These are phyloP conservation scores for Etheostoma spectabile DNA, from an alignment of 2,113 vertebrate species.

Conservation along the genomic window DNA sequence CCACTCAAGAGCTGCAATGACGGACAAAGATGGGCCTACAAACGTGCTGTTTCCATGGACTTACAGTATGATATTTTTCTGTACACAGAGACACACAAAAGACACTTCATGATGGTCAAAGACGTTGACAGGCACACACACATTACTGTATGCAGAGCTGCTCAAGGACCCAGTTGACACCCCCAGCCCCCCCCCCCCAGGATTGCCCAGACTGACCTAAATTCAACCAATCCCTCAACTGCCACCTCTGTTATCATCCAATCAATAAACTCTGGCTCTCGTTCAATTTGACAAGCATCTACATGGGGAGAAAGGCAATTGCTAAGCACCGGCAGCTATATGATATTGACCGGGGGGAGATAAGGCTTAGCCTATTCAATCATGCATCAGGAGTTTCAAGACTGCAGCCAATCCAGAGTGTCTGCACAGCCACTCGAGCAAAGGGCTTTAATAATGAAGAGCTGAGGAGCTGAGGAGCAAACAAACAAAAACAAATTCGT, in stretches of 20 bases:
- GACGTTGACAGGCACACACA: neutral
- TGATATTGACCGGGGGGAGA: constrained; percentile 82
- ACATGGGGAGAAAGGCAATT: constrained; percentile 79
- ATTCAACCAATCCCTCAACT: constrained; percentile 65
- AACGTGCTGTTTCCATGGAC: neutral
- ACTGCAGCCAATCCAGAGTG: constrained; percentile 67
- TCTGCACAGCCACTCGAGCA: constrained; percentile 62
- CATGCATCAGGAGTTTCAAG: constrained; percentile 75
- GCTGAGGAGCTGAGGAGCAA: constrained; percentile 47
- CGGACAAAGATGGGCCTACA: neutral
- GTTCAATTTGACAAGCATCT: constrained; percentile 86
- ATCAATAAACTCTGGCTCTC: constrained; percentile 82
- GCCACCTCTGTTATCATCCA: constrained; percentile 82
- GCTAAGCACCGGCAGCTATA: constrained; percentile 80
- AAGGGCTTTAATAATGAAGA: constrained; percentile 71
- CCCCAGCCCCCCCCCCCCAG: too few species aligned
- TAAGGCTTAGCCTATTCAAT: constrained; percentile 81
- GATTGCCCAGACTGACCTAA: constrained; percentile 42
- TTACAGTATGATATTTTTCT: too few species aligned
- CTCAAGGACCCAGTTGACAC: constrained; percentile 22
- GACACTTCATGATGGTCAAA: constrained; percentile 15
- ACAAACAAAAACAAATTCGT: constrained; percentile 58
- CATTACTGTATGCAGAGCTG: neutral
- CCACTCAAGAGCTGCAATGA: neutral
- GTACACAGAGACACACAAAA: neutral